phyloP scores from a whole-genome alignment of 2,113 vertebrate species.

The Cynoglossus semilaevis region DNA sequence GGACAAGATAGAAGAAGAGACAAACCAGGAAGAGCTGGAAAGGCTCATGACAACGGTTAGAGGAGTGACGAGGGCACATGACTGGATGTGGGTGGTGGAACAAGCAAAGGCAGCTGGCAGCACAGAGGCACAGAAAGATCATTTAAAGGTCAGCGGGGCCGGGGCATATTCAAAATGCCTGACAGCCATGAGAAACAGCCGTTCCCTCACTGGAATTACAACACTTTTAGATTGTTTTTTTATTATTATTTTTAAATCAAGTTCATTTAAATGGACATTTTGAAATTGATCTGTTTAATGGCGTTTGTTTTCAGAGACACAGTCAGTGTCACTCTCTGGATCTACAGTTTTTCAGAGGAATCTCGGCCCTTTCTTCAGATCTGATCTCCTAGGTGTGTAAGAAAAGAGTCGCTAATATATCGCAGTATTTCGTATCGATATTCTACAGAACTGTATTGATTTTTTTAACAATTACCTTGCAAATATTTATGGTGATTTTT shows the following conservation, averaged over 20 bases:
- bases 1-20: background rate
- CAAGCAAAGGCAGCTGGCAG: constrained; percentile 3
- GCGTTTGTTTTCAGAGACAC: background rate
- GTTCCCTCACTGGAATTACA: background rate
- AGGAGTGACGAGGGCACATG: constrained; percentile 9
- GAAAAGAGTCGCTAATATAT: no score
- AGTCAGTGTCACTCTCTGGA: no score
- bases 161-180: constrained; percentile 4
- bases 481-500: no score
- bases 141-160: constrained; percentile 14
- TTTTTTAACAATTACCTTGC: no score
- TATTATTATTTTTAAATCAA: no score
- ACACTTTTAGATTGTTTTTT: background rate
- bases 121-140: background rate
- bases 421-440: no score
- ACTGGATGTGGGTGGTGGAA: constrained; percentile 13
- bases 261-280: no score
- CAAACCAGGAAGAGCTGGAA: constrained; percentile 3
- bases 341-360: no score
- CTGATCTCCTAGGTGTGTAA: no score
- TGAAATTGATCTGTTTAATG: background rate
- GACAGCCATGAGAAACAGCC: background rate
- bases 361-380: no score
- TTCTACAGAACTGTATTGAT: no score
- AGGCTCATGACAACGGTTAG: constrained; percentile 16